Conservation (phyloP, 2,888 invertebrate species). For the Apodemia zela region DNA sequence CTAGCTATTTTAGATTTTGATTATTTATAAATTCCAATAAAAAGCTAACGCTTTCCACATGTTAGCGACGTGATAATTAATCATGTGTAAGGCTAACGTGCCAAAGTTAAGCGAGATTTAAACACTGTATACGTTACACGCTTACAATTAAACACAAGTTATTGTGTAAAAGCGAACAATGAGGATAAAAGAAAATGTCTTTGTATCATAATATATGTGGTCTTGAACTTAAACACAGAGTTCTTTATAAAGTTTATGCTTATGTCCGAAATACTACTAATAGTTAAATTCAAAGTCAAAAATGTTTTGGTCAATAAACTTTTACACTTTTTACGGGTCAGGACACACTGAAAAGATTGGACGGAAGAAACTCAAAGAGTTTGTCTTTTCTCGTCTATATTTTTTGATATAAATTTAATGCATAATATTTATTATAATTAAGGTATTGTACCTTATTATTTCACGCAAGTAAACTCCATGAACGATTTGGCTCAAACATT, state of each 20-base stretch:
- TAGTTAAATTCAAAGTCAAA: too few species aligned
- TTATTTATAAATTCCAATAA: constrained; percentile 5
- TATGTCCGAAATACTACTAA: too few species aligned
- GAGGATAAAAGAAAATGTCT: neutral
- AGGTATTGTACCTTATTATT: too few species aligned
- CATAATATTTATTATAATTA: too few species aligned
- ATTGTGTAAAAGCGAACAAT: constrained; percentile 5
- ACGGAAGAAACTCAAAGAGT: too few species aligned
- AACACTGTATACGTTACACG: constrained; percentile 5
- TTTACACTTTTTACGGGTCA: too few species aligned
- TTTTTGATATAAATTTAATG: too few species aligned
- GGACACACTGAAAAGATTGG: too few species aligned
- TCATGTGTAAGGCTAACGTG: constrained; percentile 5
- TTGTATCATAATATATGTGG: neutral
- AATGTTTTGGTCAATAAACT: too few species aligned
- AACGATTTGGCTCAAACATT: too few species aligned
- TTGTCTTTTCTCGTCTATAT: too few species aligned
- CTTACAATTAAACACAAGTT: constrained; percentile 5
- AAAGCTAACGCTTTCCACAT: neutral
- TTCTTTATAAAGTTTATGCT: neutral
- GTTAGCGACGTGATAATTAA: constrained; percentile 8
- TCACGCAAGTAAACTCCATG: too few species aligned
- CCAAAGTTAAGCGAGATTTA: constrained; percentile 13
- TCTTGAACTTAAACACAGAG: neutral
- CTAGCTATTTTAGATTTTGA: neutral